Evolutionary conservation across 2,797 vertebrate genomes (phyloP), one percentile per base, ranked within the genome.

Genomic region (Percopsis omiscomaycus): DNA sequence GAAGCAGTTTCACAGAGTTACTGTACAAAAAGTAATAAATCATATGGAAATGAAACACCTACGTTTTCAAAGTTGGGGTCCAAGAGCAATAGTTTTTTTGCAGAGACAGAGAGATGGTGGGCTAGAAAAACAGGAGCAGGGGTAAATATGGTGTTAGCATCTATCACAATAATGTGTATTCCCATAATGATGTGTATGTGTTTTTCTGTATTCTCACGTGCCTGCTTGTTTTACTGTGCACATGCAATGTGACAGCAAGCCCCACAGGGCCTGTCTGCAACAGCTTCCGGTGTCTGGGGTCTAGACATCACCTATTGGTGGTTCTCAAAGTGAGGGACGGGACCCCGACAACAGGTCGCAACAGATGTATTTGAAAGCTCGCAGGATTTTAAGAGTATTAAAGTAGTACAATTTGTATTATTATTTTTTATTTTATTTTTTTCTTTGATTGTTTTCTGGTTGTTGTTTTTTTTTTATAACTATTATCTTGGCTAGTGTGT

Each of bases 241-340:
- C 28, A 30, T 12, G 55, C 22, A 12, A 64, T 53, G 30, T 65
- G 61, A 72, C 56, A 68, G 77, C 65, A 60, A 64, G 75, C 67
- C 77, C 78, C 74, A 59, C 57, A 45, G 30, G 45, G 52, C 51
- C 4, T 46, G 30, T 30, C 45, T 32, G 29, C 22, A 4, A 30
- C 54, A 66, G 58, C 64, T 71, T 68, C 49, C 60, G 66, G 56
- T 76, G 64, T 59, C 81, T 72, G 79, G 37, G 3, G 64, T 78
- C 70, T 66, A 79, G 71, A 75, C 83, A 70, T 73, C 77, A 69
- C 73, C 57, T 69, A 37, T 37, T 37, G 37, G 37, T 37, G 37
- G 5, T 37, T 37, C 37, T 37, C 37, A 37, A 37, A 37, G 22
- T 37, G 37, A 9, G 37, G 37, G 2, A 37, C 1, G 37, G 37